These are phyloP conservation scores for Drosophila borealis DNA, from an alignment of 2,888 invertebrate species.

Conservation along the genomic window DNA sequence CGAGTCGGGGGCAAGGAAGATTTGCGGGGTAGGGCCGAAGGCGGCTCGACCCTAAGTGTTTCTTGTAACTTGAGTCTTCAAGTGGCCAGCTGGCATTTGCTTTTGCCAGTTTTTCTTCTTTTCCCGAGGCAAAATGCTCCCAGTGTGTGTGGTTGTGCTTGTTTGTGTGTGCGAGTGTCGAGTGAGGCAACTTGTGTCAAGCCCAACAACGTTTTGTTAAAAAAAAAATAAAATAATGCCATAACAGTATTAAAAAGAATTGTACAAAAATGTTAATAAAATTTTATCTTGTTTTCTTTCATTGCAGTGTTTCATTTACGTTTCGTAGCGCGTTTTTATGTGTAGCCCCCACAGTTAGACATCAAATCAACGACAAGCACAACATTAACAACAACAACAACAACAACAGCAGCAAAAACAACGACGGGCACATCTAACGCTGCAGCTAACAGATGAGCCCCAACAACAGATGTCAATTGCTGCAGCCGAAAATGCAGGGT, in stretches of 20 bases:
- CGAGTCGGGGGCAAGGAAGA: conserved; percentile 12
- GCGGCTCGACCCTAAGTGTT: conserved; percentile 72
- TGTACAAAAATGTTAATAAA: conserved; percentile 60
- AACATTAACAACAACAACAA: conserved; percentile 28
- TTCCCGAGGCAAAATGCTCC: conserved; percentile 29
- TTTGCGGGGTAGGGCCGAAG: conserved; percentile 32
- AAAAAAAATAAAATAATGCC: conserved; percentile 43
- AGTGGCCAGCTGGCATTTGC: conserved; percentile 77
- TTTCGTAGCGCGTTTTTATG: conserved; percentile 56
- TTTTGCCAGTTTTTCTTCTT: conserved; percentile 65
- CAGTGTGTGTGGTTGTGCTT: conserved; percentile 1
- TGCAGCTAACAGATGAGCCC: conserved; percentile 85
- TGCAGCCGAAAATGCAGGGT: conserved; percentile 86
- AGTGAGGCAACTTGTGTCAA: conserved; percentile 67
- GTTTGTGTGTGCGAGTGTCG: conserved; percentile 30
- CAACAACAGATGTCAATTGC: conserved; percentile 85
- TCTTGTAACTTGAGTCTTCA: conserved; percentile 81
- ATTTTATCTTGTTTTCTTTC: conserved; percentile 21
- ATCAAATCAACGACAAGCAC: conserved; percentile 40
- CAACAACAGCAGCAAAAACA: conserved; percentile 59
- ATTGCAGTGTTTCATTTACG: conserved; percentile 70
- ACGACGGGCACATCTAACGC: conserved; percentile 83
- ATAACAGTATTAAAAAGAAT: conserved; percentile 53
- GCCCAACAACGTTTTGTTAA: conserved; percentile 64
- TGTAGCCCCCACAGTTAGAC: conserved; percentile 47